A percentile compares a stretch with the other conserved stretches of the same genome.
These are phyloP conservation scores for Phocoena phocoena DNA, from an alignment of 2,113 vertebrate genomes.

Conservation along the genomic window DNA sequence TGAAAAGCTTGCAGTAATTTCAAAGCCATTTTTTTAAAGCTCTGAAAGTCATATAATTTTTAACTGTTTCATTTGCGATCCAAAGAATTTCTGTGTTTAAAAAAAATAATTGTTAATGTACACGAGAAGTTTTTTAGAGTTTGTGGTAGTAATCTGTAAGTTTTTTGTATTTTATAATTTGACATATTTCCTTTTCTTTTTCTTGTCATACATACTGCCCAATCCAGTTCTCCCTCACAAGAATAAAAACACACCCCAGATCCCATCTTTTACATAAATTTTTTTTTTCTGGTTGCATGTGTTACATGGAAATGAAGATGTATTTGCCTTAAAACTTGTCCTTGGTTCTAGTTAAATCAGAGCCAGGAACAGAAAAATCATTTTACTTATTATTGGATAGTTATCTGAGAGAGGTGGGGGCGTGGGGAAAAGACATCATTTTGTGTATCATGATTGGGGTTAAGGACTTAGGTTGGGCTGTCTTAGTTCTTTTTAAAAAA, in stretches of 20 bases:
- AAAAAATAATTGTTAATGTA: not conserved
- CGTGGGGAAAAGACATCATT: not conserved
- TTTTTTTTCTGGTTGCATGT: not conserved
- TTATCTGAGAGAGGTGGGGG: not conserved
- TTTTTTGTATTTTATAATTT: slow-evolving; percentile 3
- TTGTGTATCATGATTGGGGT: not conserved
- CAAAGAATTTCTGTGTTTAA: not conserved
- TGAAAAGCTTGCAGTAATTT: slow-evolving; percentile 30
- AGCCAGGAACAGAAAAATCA: not conserved
- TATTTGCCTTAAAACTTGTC: not conserved
- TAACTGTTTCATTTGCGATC: not conserved
- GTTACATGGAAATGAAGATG: not conserved
- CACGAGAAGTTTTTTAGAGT: not conserved
- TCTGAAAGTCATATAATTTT: not conserved
- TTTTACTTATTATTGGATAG: not conserved
- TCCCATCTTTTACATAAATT: not conserved
- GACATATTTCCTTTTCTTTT: not conserved
- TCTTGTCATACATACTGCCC: not conserved
- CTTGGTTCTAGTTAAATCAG: not conserved
- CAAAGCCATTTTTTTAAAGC: not conserved
- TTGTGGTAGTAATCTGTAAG: not conserved
- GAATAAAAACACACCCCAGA: not conserved
- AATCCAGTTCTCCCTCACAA: not conserved
- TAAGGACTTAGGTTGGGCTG: not conserved
- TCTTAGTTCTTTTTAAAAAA: not conserved